phyloP scores from a whole-genome alignment of 1,140 invertebrate genomes.

The Cecropterus lyciades region DNA sequence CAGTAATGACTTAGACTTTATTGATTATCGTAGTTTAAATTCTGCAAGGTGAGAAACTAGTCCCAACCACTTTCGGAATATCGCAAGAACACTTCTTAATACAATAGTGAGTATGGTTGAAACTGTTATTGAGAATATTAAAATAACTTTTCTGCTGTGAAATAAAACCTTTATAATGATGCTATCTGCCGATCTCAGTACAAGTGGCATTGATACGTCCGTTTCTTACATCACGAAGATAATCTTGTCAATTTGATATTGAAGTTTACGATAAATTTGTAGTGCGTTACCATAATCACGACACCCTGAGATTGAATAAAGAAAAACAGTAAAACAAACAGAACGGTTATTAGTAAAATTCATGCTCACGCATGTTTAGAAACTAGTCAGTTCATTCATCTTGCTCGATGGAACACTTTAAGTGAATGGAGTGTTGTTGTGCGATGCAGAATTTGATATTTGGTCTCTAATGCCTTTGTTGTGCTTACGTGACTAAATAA shows the following conservation, averaged over 20 bases:
- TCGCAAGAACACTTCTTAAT: not conserved
- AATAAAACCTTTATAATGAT: not conserved
- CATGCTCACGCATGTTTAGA: slow-evolving; percentile 23
- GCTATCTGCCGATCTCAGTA: slow-evolving; percentile 46
- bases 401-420: slow-evolving; percentile 16
- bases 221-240: slow-evolving; percentile 41
- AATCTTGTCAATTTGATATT: slow-evolving; percentile 45
- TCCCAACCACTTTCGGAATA: not conserved
- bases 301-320: slow-evolving; percentile 9
- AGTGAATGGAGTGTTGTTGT: slow-evolving; percentile 22
- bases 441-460: slow-evolving; percentile 26
- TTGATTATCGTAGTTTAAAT: not conserved
- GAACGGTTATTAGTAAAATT: slow-evolving; percentile 9
- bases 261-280: slow-evolving; percentile 23
- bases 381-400: slow-evolving; percentile 32
- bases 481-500: slow-evolving; percentile 17
- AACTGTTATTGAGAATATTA: slow-evolving; percentile 7
- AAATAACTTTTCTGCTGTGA: not conserved
- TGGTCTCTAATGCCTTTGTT: slow-evolving; percentile 8
- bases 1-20: slow-evolving; percentile 1
- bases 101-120: not conserved
- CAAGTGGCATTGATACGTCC: slow-evolving; percentile 37
- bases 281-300: slow-evolving; percentile 6
- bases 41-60: slow-evolving; percentile 1
- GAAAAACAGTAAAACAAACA: slow-evolving; percentile 9